Evolutionary conservation across 1,140 invertebrate genomes (phyloP).

Genomic region (Anastatus disparis): DNA sequence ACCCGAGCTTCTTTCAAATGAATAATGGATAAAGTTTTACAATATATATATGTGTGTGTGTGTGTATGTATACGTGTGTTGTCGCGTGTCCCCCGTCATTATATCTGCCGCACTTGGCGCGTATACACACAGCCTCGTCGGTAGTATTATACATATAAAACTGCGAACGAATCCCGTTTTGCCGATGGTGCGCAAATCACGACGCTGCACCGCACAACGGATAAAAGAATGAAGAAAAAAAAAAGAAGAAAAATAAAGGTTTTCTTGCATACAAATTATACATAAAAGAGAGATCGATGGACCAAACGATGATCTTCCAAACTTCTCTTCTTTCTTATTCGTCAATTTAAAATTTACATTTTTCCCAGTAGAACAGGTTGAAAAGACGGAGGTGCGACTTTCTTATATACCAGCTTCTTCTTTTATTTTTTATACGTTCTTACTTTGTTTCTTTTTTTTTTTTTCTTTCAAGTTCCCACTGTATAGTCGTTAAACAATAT

Average conservation of each 20-base stretch:
- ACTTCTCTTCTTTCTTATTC: constrained; percentile 1
- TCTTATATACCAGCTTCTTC: not conserved
- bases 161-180: too few relatives aligned
- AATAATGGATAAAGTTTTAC: constrained; percentile 41
- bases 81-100: constrained; percentile 40
- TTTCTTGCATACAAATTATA: too few relatives aligned
- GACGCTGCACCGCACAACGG: constrained; percentile 51
- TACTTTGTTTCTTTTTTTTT: not conserved
- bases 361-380: constrained; percentile 27
- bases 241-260: too few relatives aligned
- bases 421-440: not conserved
- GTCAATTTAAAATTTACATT: constrained; percentile 36
- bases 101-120: constrained; percentile 5
- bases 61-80: too few relatives aligned
- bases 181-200: constrained; percentile 48
- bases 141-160: too few relatives aligned
- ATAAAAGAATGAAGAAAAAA: too few relatives aligned
- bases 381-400: not conserved
- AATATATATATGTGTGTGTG: too few relatives aligned
- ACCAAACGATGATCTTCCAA: not conserved
- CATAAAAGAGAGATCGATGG: too few relatives aligned
- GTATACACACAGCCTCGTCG: not conserved
- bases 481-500: not conserved
- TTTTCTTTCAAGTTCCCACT: not conserved
- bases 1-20: constrained; percentile 22